These are phyloP conservation scores for Hesperophylax magnus DNA, from an alignment of 1,140 invertebrate genomes.

Conservation along the genomic window DNA sequence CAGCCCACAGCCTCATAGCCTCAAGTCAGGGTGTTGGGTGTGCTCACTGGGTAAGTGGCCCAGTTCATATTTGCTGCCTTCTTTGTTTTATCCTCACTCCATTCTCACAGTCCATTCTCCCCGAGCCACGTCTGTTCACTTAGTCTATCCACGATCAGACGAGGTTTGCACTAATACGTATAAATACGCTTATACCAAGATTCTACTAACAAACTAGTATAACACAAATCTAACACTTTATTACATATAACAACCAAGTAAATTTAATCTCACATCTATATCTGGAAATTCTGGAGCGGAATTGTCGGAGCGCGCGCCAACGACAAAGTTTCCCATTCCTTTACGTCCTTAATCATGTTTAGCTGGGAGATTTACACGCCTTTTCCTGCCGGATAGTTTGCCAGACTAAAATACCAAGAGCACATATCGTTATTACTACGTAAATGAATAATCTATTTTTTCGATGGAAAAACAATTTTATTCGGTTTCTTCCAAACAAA, in stretches of 20 bases:
- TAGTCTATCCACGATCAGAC: too few species aligned
- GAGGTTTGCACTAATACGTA: neutral
- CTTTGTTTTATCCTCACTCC: too few species aligned
- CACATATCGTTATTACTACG: too few species aligned
- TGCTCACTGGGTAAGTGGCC: too few species aligned
- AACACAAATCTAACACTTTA: neutral
- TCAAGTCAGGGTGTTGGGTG: too few species aligned
- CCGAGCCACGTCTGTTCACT: too few species aligned
- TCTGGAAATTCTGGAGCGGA: neutral
- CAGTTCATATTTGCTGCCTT: too few species aligned
- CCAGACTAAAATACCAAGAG: neutral
- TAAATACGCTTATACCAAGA: neutral
- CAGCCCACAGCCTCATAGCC: too few species aligned
- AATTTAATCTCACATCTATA: conserved; percentile 1
- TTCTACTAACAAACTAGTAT: neutral
- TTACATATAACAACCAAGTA: neutral
- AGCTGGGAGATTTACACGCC: conserved; percentile 7
- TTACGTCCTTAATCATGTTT: neutral
- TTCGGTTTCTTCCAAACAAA: too few species aligned
- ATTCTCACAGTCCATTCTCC: too few species aligned
- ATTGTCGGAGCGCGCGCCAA: neutral
- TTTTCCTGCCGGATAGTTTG: neutral
- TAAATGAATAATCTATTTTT: too few species aligned
- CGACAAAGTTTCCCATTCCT: neutral
- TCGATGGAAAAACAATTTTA: too few species aligned